A percentile compares a stretch with the other conserved stretches of the same genome.
Evolutionary conservation across 2,888 invertebrate genomes (phyloP).

Genomic region (Melolontha melolontha): DNA sequence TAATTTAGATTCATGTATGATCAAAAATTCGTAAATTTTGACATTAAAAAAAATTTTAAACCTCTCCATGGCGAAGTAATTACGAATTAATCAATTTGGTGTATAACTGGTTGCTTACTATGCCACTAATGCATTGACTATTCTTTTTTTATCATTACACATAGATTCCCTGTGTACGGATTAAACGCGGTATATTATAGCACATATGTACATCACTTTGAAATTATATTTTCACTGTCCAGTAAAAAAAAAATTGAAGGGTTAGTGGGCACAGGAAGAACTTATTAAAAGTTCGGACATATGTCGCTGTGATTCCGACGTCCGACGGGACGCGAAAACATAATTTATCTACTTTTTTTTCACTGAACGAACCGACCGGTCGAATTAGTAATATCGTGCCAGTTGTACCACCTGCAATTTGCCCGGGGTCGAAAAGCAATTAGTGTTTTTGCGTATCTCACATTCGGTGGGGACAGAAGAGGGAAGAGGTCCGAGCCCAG

Average conservation of each 20-base stretch:
- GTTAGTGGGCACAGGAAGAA: constrained; percentile 18
- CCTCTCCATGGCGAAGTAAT: no score
- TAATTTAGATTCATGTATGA: no score
- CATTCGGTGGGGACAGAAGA: constrained; percentile 56
- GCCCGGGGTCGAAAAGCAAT: constrained; percentile 64
- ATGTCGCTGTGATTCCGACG: constrained; percentile 36
- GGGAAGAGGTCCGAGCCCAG: constrained; percentile 43
- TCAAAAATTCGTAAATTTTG: no score
- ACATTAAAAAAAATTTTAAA: no score
- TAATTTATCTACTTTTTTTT: constrained; percentile 50
- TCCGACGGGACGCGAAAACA: constrained; percentile 38
- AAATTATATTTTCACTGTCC: constrained; percentile 4
- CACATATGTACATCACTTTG: constrained; percentile 5
- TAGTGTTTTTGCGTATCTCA: constrained; percentile 65
- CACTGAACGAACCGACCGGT: constrained; percentile 26
- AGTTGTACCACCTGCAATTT: constrained; percentile 66
- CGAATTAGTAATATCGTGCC: constrained; percentile 56
- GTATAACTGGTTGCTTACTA: no score
- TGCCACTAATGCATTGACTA: no score
- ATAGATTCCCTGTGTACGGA: no score
- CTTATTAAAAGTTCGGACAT: constrained; percentile 38
- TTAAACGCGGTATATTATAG: no score
- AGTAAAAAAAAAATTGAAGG: constrained; percentile 18
- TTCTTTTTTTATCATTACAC: no score
- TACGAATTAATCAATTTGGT: no score